Evolutionary conservation across 2,888 invertebrate species (phyloP).

Genomic region (Octonoba sinensis): DNA sequence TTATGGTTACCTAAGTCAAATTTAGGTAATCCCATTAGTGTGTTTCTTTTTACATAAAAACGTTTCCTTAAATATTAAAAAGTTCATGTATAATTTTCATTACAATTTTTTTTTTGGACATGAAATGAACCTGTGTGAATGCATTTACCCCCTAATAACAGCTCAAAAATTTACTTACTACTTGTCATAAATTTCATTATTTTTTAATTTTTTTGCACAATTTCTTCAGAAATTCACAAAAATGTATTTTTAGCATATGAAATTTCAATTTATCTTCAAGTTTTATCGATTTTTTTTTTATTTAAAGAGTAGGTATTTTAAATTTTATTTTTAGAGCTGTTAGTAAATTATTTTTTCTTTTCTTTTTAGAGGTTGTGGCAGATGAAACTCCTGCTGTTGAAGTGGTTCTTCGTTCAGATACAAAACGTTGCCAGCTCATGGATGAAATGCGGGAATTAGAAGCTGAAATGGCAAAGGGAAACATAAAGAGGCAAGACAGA

Average conservation of each 20-base stretch:
- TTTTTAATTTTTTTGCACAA: background rate
- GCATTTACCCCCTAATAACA: too few species aligned
- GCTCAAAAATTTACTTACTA: too few species aligned
- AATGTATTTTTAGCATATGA: background rate
- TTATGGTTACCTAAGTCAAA: too few species aligned
- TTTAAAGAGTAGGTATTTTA: background rate
- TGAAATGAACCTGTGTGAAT: too few species aligned
- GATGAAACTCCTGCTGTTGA: slow-evolving; percentile 94
- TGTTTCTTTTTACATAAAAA: too few species aligned
- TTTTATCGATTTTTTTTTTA: background rate
- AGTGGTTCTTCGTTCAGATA: slow-evolving; percentile 92
- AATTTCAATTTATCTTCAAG: background rate
- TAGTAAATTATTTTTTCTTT: slow-evolving; percentile 4
- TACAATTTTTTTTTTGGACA: too few species aligned
- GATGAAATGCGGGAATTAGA: slow-evolving; percentile 88
- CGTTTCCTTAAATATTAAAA: too few species aligned
- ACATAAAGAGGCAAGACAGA: slow-evolving; percentile 55
- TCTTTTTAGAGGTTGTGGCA: slow-evolving; percentile 87
- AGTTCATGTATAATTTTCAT: too few species aligned
- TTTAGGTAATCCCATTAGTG: too few species aligned
- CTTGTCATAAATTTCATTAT: too few species aligned
- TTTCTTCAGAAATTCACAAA: background rate
- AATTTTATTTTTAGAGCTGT: background rate
- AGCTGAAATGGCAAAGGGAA: slow-evolving; percentile 70
- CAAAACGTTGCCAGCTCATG: slow-evolving; percentile 84